Percentiles rank a stretch among this genome's conserved stretches.
Conservation (phyloP, 2,888 invertebrate species). For the Eilema sororculum region DNA sequence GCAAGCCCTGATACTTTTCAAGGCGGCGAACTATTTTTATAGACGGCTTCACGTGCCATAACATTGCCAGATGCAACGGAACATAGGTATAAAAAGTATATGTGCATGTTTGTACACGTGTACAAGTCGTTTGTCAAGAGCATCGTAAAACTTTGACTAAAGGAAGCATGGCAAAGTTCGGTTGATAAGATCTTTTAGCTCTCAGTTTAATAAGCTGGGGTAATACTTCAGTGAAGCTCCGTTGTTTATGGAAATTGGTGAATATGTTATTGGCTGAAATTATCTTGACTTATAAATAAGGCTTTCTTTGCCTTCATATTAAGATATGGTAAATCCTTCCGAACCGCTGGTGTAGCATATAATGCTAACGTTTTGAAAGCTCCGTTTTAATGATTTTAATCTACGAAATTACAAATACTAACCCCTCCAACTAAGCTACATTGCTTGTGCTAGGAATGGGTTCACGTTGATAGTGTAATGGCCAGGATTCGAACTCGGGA, state of each 20-base stretch:
- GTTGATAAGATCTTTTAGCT: constrained; percentile 14
- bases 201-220: not conserved
- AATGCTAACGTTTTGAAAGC: no score
- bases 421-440: no score
- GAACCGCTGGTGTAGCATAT: no score
- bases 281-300: not conserved
- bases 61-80: constrained; percentile 57
- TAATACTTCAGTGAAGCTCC: not conserved
- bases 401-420: no score
- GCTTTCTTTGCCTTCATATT: not conserved
- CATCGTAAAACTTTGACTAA: constrained; percentile 14
- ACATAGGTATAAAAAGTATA: constrained; percentile 14
- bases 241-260: constrained; percentile 10
- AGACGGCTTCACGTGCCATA: constrained; percentile 52
- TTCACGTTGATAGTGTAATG: no score
- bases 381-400: no score
- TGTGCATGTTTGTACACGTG: constrained; percentile 11
- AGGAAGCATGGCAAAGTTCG: constrained; percentile 7
- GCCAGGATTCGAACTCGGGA: no score
- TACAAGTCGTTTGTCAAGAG: constrained; percentile 8
- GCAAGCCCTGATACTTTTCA: constrained; percentile 50
- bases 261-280: constrained; percentile 7
- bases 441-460: no score
- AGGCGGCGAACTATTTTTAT: constrained; percentile 61
- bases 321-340: not conserved